phyloP scores from a whole-genome alignment of 2,797 vertebrate species.

The Nyctibius grandis region DNA sequence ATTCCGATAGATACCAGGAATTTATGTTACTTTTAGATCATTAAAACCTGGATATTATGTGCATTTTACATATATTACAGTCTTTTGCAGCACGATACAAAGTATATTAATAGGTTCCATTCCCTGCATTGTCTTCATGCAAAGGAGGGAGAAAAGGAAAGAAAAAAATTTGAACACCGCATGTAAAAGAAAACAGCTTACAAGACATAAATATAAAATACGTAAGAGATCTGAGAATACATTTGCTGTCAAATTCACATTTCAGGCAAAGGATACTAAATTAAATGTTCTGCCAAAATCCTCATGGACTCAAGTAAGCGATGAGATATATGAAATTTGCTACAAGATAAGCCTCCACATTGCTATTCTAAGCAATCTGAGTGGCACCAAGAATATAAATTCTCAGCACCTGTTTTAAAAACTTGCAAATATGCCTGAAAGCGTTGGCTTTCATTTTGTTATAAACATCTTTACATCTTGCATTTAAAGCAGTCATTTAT shows the following conservation, averaged over 20 bases:
- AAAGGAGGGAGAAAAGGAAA: background rate
- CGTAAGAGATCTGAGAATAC: background rate
- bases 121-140: background rate
- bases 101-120: background rate
- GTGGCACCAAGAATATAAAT: background rate
- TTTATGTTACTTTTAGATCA: background rate
- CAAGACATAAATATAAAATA: constrained; percentile 20
- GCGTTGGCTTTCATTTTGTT: background rate
- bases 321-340: background rate
- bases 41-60: background rate
- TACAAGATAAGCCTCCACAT: background rate
- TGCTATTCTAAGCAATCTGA: constrained; percentile 5
- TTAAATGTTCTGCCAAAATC: background rate
- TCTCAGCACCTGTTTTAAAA: background rate
- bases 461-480: background rate
- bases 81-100: background rate
- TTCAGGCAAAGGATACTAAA: background rate
- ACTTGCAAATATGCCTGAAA: background rate
- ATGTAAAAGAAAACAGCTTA: constrained; percentile 12
- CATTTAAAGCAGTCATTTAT: background rate
- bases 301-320: background rate
- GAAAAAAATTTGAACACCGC: background rate
- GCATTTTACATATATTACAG: background rate
- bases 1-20: background rate
- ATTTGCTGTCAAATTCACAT: background rate